Conservation (phyloP, 2,888 invertebrate genomes). For the Reticulitermes lucifugus region DNA sequence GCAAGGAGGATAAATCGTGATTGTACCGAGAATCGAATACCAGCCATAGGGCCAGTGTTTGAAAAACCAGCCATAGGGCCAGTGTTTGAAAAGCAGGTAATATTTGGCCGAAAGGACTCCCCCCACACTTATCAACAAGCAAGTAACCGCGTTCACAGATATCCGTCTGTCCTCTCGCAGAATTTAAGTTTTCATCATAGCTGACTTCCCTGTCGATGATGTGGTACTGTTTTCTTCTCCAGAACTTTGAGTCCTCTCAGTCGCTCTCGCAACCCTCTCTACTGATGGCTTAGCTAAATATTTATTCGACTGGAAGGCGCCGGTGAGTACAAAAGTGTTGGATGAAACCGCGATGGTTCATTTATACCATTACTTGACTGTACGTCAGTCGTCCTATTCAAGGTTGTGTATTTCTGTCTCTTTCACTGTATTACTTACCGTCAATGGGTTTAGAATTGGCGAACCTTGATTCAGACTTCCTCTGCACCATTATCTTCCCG, state of each 20-base stretch:
- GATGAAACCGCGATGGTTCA: constrained; percentile 4
- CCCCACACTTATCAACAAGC: too few species aligned
- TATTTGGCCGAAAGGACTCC: too few species aligned
- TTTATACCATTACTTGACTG: background rate
- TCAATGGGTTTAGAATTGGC: constrained; percentile 40
- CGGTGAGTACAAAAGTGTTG: constrained; percentile 16
- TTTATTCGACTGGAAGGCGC: constrained; percentile 38
- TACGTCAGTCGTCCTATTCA: background rate
- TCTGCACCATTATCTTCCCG: constrained; percentile 9
- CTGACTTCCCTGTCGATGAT: constrained; percentile 6
- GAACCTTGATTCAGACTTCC: constrained; percentile 36
- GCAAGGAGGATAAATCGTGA: too few species aligned
- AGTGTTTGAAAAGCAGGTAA: too few species aligned
- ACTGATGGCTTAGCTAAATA: constrained; percentile 35
- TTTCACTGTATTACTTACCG: background rate
- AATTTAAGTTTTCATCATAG: background rate
- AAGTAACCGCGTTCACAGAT: background rate
- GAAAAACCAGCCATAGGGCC: too few species aligned
- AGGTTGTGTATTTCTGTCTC: background rate
- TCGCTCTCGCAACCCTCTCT: background rate
- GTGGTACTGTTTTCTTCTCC: constrained; percentile 8
- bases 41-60: too few species aligned
- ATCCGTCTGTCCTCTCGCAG: background rate
- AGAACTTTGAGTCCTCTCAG: constrained; percentile 9
- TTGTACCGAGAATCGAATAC: too few species aligned